These are phyloP conservation scores for Microplitis mediator DNA, from an alignment of 1,140 invertebrate genomes.

Conservation along the genomic window DNA sequence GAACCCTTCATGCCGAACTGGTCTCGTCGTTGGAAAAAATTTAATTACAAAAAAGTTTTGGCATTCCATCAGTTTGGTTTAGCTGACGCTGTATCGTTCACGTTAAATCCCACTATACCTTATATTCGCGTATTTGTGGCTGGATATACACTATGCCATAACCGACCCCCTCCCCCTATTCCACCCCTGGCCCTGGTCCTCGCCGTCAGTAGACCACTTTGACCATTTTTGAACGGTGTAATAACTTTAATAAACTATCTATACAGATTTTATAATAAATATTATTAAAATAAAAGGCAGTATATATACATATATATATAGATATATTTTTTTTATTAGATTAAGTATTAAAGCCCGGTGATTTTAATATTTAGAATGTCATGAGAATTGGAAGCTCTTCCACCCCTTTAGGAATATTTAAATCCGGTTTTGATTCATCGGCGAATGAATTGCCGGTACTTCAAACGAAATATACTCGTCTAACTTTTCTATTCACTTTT, in stretches of 20 bases:
- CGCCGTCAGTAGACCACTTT: too few species aligned
- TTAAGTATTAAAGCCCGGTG: neutral
- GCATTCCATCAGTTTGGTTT: conserved; percentile 57
- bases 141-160: conserved; percentile 8
- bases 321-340: neutral
- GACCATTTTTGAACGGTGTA: too few species aligned
- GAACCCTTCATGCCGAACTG: neutral
- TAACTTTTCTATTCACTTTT: neutral
- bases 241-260: too few species aligned
- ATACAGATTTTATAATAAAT: too few species aligned
- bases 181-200: too few species aligned
- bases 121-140: conserved; percentile 47
- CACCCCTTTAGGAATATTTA: conserved; percentile 19
- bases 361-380: neutral
- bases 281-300: too few species aligned
- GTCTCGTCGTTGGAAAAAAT: conserved; percentile 45
- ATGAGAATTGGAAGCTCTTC: neutral
- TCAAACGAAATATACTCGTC: conserved; percentile 20
- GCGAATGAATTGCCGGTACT: conserved; percentile 17
- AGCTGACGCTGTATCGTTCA: conserved; percentile 38
- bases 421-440: conserved; percentile 11
- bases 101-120: conserved; percentile 34
- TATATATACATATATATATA: neutral
- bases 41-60: conserved; percentile 60
- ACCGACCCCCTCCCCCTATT: too few species aligned